Evolutionary conservation across 2,888 invertebrate genomes (phyloP), one percentile per base, ranked within the genome.

Genomic region (Allophyes oxyacanthae): DNA sequence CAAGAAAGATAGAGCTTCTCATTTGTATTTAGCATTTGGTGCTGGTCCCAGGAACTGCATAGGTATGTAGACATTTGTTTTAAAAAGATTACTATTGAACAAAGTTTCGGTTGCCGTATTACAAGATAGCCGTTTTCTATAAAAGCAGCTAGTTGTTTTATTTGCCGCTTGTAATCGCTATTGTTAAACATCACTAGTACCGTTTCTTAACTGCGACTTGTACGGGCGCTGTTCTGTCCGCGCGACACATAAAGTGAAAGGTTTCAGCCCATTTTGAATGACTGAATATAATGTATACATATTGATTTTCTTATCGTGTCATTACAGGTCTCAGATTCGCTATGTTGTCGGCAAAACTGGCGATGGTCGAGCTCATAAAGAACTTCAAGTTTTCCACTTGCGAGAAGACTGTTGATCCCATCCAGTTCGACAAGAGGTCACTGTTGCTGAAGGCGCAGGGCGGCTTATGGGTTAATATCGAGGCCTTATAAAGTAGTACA

Each of bases 21-120:
- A 93, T 72, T 78, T 94, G 46, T 95, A 91, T 71, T 67, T 95
- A 51, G 94, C 95, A 0, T 95, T 95, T 79, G 95, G 95, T 5
- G 81, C 82, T 49, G 95, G 95, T 0, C 94, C 94, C 5, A 86
- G 94, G 61, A 94, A 94, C 70, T 95, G 95, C 73, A 92, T 95
- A 59, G 95, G 94, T 94, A 78, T 78, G 81, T 6, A 41, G 20
- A 13, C 7, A 14, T 15, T 14, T 15, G 3, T 33, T 20, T 20
- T 4, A 20, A 3, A n/a, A n/a, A n/a, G n/a, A n/a, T n/a, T n/a
- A n/a, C n/a, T n/a, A n/a, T n/a, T n/a, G n/a, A n/a, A n/a, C n/a
- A n/a, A n/a, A 25, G 25, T 25, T 25, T 5, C 25, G 25, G 25
- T n/a, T n/a, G n/a, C n/a, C n/a, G n/a, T n/a, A n/a, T n/a, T n/a